A percentile compares a stretch with the other conserved stretches of the same genome.
Evolutionary conservation across 2,113 vertebrate species (phyloP).

Genomic region (Morphnarchus princeps): DNA sequence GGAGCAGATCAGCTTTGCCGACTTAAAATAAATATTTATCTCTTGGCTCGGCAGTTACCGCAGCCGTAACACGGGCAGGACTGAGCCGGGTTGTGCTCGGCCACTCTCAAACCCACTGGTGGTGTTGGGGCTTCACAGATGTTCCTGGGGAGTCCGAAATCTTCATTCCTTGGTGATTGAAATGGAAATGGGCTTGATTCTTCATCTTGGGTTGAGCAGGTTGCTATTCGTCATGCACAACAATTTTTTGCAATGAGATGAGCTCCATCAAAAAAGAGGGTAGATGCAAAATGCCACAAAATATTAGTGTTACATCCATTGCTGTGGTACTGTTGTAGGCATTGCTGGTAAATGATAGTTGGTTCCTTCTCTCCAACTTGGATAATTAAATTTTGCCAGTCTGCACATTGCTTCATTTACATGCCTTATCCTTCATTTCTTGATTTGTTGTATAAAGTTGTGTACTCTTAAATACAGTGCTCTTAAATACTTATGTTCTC

Average conservation of each 20-base stretch:
- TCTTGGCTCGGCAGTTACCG: rapidly evolving
- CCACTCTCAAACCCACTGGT: background rate
- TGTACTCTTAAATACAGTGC: background rate
- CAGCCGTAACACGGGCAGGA: background rate
- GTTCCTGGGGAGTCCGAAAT: background rate
- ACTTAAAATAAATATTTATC: background rate
- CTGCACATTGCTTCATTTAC: background rate
- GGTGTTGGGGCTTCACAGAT: background rate
- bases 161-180: background rate
- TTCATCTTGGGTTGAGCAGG: background rate
- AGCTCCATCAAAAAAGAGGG: background rate
- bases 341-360: background rate
- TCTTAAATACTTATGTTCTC: background rate
- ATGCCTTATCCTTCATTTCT: background rate
- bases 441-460: no score
- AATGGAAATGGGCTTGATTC: background rate
- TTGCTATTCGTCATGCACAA: background rate
- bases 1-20: background rate
- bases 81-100: background rate
- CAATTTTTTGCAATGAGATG: background rate
- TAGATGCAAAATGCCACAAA: background rate
- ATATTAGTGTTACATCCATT: rapidly evolving
- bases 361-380: background rate
- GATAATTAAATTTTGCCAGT: no score
- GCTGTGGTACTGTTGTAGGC: rapidly evolving